Evolutionary conservation across 2,888 invertebrate genomes (phyloP).

Genomic region (Drepanosiphum platanoidis): DNA sequence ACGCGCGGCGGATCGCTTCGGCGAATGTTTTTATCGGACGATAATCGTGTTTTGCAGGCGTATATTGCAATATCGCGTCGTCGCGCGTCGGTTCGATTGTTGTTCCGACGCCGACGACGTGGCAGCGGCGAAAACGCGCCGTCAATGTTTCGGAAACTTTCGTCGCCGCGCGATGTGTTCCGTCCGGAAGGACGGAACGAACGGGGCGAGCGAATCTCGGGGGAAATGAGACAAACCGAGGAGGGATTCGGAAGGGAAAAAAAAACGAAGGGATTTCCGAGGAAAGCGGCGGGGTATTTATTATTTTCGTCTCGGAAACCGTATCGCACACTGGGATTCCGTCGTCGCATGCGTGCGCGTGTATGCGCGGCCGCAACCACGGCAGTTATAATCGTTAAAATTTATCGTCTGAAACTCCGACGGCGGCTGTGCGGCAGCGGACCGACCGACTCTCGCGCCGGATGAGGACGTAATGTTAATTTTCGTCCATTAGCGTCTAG

Average conservation of each 20-base stretch:
- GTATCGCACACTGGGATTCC: not conserved
- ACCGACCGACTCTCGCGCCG: not conserved
- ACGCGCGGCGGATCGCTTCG: too few relatives aligned
- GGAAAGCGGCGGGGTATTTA: not conserved
- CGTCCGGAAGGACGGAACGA: not conserved
- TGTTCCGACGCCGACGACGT: not conserved
- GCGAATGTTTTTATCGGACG: too few relatives aligned
- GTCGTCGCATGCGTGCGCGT: not conserved
- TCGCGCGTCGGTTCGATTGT: not conserved
- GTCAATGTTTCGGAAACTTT: not conserved
- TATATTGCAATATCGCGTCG: not conserved
- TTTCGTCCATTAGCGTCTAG: constrained; percentile 37
- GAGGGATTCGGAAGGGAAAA: not conserved
- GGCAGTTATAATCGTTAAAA: constrained; percentile 37
- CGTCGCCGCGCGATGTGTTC: too few relatives aligned
- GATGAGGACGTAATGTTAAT: constrained; percentile 41
- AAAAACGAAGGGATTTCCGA: not conserved
- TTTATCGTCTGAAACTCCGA: constrained; percentile 54
- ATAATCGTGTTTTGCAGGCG: not conserved
- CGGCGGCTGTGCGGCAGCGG: too few relatives aligned
- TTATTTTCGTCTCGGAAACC: not conserved
- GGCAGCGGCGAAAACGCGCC: not conserved
- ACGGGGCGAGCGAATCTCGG: too few relatives aligned
- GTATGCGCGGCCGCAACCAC: not conserved
- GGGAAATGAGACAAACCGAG: not conserved